Base-by-base conservation (phyloP, 2,113 vertebrate species). In the Crotalus horridus region DNA sequence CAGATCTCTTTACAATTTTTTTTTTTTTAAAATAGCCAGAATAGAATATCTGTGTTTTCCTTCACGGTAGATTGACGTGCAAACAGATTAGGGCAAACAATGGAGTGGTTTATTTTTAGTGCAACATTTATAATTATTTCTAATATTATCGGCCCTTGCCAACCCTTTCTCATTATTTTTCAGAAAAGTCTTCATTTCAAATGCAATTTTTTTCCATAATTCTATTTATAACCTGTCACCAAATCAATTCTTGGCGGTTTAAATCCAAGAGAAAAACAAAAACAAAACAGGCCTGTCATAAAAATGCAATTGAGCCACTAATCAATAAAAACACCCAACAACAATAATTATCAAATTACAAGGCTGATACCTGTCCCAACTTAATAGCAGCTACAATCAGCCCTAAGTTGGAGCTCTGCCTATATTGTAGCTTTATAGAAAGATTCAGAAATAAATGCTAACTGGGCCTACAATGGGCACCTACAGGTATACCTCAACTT, bases 1-100 rank as follows among this genome's bases (percentile, higher is more conserved):
- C 86, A 93, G 91, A 93, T 91, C 89, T 97, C 96, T 95, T 95
- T 96, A 97, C 95, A 96, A 94, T 96, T 97, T 91, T 46, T 96
- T 97, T 91, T 58, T 91, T 48, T 6, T n/a, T n/a, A 48, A 51
- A 91, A 96, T 95, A 96, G 96, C 91, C 94, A 64, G 43, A 94
- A 61, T 59, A 94, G 91, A 96, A 26, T 51, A 87, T 87, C 85
- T 6, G 85, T 51, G 24, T 85, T 85, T 46, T 21, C 24, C 10
- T 46, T 23, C 23, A 0, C 2, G 12, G 46, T 51, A 87, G 46
- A 26, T 26, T 23, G 46, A 51, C 1, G 0, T 87, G 8, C 85
- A 48, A 26, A 9, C 48, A 48, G 10, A 86, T 51, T 23, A 51
- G 24, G 1, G 0, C 21, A 51, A 86, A 51, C 46, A 87, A 87